These are phyloP conservation scores for Eulemur albifrons DNA, from an alignment of 2,797 vertebrate species.

Conservation along the genomic window DNA sequence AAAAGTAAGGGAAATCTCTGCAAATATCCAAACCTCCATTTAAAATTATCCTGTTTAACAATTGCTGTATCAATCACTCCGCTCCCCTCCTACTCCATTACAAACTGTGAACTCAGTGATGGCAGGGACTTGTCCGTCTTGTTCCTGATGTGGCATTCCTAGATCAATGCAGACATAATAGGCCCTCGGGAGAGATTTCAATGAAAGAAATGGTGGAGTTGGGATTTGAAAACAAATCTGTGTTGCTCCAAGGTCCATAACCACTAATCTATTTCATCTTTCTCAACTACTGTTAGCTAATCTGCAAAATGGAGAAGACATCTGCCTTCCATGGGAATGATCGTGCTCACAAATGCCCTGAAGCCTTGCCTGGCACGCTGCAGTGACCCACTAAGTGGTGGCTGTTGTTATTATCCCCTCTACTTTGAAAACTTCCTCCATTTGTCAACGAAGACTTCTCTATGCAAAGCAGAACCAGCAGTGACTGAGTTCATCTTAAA, in stretches of 20 bases:
- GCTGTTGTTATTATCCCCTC: accelerated
- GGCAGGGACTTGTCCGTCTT: not conserved
- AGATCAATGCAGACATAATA: not conserved
- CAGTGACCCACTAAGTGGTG: not conserved
- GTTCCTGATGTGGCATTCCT: not conserved
- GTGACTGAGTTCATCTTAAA: not conserved
- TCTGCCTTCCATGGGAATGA: not conserved
- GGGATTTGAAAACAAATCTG: not conserved
- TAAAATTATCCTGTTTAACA: not conserved
- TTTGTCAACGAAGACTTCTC: not conserved
- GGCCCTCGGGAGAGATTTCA: not conserved
- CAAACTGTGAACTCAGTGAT: not conserved
- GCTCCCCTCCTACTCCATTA: not conserved
- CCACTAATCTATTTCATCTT: not conserved
- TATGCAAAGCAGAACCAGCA: not conserved
- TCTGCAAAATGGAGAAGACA: not conserved
- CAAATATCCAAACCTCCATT: not conserved
- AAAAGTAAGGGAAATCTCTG: not conserved
- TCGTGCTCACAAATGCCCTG: not conserved
- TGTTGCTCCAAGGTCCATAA: not conserved
- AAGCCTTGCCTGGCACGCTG: not conserved
- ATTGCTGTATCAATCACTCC: not conserved
- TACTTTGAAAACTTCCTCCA: not conserved
- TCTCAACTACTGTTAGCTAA: not conserved
- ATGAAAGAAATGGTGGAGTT: not conserved